A percentile compares a stretch with the other conserved stretches of the same genome.
Evolutionary conservation across 1,140 invertebrate species (phyloP).

Genomic region (Oreohelix idahoensis): DNA sequence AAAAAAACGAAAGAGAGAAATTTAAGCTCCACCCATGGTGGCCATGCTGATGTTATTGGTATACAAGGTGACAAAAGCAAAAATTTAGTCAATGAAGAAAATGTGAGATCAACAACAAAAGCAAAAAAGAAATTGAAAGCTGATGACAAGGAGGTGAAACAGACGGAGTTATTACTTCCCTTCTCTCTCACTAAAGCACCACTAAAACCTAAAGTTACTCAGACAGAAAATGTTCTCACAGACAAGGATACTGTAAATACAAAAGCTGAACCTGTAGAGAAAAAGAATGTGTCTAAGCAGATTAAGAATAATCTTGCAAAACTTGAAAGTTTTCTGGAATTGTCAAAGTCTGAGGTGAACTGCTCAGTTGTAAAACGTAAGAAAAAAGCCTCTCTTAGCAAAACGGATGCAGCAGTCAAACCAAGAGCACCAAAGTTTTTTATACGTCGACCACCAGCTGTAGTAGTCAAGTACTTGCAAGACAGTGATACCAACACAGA

Average conservation of each 20-base stretch:
- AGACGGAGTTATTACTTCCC: background rate
- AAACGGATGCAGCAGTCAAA: constrained; percentile 19
- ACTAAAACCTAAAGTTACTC: background rate
- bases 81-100: background rate
- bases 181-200: background rate
- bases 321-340: background rate
- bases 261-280: background rate
- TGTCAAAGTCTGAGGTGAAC: background rate
- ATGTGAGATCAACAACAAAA: background rate
- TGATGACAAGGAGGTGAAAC: background rate
- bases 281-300: background rate
- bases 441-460: background rate
- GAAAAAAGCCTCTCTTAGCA: constrained; percentile 11
- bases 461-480: background rate
- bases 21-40: background rate
- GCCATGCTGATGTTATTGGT: background rate
- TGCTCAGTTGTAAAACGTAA: background rate
- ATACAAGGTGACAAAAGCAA: background rate
- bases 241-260: background rate
- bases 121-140: background rate
- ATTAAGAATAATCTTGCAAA: background rate
- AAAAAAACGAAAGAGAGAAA: background rate
- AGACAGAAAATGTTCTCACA: background rate
- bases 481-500: constrained; percentile 36
- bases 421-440: background rate